phyloP scores from a whole-genome alignment of 2,797 vertebrate species.

The Moxostoma hubbsi region DNA sequence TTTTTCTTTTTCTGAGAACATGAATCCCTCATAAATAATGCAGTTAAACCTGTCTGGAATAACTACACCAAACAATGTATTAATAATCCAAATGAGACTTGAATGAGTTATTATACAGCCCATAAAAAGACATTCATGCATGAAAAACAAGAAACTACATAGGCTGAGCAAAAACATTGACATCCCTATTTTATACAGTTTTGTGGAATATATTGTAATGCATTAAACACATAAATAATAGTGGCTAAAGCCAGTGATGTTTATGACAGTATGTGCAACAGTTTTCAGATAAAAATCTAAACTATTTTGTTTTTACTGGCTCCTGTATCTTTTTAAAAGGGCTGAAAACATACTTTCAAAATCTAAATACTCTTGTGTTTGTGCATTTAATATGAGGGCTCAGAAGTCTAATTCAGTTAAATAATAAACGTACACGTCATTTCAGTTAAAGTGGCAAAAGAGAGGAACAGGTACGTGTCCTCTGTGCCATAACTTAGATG shows the following conservation, averaged over 20 bases:
- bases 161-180: neutral
- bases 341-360: neutral
- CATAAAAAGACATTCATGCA: neutral
- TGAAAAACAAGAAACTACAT: neutral
- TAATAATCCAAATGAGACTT: neutral
- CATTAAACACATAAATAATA: neutral
- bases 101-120: neutral
- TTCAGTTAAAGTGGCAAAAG: neutral
- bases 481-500: neutral
- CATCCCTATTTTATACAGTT: neutral
- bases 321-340: neutral
- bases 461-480: neutral
- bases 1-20: neutral
- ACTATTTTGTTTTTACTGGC: neutral
- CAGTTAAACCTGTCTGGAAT: neutral
- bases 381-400: neutral
- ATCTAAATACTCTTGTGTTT: neutral
- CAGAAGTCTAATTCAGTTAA: neutral
- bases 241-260: neutral
- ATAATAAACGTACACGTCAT: neutral
- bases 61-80: neutral
- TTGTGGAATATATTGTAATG: neutral
- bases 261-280: neutral
- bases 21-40: neutral
- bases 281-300: neutral